phyloP scores from a whole-genome alignment of 2,888 invertebrate species.

The Cantharis lateralis region DNA sequence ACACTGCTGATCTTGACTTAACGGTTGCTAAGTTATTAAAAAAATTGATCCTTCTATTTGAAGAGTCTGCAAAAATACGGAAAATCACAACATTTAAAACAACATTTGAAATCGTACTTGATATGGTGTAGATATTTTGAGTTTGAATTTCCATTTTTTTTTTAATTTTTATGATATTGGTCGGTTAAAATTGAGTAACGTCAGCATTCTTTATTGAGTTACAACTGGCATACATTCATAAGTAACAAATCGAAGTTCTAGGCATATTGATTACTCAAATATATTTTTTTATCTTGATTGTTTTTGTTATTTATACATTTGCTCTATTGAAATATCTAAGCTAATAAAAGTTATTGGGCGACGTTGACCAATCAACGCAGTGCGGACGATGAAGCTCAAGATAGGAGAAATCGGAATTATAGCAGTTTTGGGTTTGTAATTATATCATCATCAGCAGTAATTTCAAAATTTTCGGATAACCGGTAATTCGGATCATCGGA shows the following conservation, averaged over 20 bases:
- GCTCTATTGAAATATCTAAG: not conserved
- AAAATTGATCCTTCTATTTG: slow-evolving; percentile 2
- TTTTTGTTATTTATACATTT: slow-evolving; percentile 15
- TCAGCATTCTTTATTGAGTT: slow-evolving; percentile 25
- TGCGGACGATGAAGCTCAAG: no score
- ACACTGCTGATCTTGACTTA: slow-evolving; percentile 61
- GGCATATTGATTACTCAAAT: slow-evolving; percentile 39
- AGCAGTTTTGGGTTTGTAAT: no score
- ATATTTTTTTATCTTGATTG: slow-evolving; percentile 23
- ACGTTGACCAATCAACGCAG: no score
- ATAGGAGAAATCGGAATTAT: no score
- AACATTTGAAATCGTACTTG: slow-evolving; percentile 8
- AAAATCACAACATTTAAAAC: not conserved
- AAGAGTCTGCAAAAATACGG: not conserved
- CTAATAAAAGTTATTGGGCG: not conserved
- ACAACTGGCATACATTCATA: slow-evolving; percentile 22
- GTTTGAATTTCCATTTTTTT: not conserved
- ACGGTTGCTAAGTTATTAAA: slow-evolving; percentile 55
- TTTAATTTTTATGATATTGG: not conserved
- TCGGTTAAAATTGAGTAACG: not conserved
- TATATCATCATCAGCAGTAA: no score
- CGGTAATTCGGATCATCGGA: no score
- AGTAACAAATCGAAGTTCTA: slow-evolving; percentile 35
- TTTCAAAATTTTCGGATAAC: no score
- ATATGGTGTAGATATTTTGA: slow-evolving; percentile 17